Conservation (phyloP, 2,113 vertebrate genomes). For the Seriola aureovittata region DNA sequence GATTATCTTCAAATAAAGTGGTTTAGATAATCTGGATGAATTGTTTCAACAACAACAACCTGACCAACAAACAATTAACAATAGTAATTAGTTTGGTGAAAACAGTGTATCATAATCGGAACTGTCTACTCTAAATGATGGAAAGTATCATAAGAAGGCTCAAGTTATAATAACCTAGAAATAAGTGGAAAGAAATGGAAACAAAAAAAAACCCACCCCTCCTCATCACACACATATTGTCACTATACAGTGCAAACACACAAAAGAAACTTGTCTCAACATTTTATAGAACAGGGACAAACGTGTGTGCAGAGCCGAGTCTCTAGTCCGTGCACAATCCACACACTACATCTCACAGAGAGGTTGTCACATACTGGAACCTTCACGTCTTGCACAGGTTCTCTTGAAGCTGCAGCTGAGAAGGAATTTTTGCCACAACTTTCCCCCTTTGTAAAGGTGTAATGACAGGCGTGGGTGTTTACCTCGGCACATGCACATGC, state of each 20-base stretch:
- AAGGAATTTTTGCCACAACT: slow-evolving; percentile 49
- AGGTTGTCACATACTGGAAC: slow-evolving; percentile 22
- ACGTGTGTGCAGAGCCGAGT: neutral
- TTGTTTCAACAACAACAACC: no score
- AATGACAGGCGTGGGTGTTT: slow-evolving; percentile 71
- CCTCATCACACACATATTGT: neutral
- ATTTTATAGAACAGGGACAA: neutral
- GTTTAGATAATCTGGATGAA: no score
- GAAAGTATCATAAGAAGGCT: no score
- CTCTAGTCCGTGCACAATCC: neutral
- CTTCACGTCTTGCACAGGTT: slow-evolving; percentile 2
- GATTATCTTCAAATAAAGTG: no score
- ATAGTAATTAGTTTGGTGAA: neutral
- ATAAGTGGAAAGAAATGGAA: neutral
- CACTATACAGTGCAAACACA: neutral
- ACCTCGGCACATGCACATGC: slow-evolving; percentile 41
- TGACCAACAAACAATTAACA: neutral
- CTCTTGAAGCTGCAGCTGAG: slow-evolving; percentile 53
- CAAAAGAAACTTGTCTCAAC: neutral
- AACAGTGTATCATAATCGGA: neutral
- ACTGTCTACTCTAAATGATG: neutral
- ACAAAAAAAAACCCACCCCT: neutral
- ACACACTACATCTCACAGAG: slow-evolving; percentile 8
- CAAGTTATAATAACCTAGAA: neutral
- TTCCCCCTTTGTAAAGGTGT: slow-evolving; percentile 39